These are phyloP conservation scores for Toxostoma redivivum DNA, from an alignment of 2,113 vertebrate genomes.

Conservation along the genomic window DNA sequence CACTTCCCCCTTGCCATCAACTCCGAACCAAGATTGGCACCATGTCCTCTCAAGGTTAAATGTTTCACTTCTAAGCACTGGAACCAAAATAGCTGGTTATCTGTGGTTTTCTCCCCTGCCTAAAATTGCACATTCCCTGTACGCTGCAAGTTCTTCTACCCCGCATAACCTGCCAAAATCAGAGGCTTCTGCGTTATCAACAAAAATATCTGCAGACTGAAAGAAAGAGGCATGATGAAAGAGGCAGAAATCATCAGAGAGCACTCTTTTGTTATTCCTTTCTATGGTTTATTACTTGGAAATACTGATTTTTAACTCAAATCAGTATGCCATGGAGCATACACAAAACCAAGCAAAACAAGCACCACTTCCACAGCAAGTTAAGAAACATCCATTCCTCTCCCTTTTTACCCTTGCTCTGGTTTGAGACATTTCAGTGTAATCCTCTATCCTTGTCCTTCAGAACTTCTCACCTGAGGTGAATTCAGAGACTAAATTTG, in stretches of 20 bases:
- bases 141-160: neutral
- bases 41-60: conserved; percentile 2
- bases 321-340: neutral
- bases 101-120: neutral
- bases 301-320: neutral
- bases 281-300: neutral
- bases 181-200: neutral
- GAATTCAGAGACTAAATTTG: neutral
- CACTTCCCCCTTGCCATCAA: neutral
- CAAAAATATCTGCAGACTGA: conserved; percentile 37
- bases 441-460: neutral
- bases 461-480: neutral
- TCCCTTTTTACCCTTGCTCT: neutral
- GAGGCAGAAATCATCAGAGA: neutral
- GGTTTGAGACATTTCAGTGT: neutral
- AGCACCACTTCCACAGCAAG: neutral
- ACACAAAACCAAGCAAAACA: neutral
- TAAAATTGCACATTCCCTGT: conserved; percentile 15
- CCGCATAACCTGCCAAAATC: conserved; percentile 19
- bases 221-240: neutral
- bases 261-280: neutral
- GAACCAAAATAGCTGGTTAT: conserved; percentile 3
- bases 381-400: neutral
- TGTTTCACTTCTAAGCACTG: conserved; percentile 1
- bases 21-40: neutral